Base-by-base conservation (phyloP, 1,140 invertebrate genomes). In the Oedothorax gibbosus region DNA sequence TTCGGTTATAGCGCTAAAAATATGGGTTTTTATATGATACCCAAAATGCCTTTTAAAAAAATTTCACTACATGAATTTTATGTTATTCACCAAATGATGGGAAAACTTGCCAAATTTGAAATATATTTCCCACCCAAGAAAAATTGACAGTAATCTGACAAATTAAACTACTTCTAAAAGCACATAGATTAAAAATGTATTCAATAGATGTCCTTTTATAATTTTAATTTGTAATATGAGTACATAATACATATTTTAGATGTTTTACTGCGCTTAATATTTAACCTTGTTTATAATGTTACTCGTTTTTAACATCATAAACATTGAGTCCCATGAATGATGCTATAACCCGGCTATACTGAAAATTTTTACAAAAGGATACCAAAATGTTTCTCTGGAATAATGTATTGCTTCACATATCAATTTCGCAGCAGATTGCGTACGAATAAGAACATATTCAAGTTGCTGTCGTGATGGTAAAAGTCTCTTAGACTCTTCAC, bases 311-410 rank as follows among this genome's bases (percentile, higher is more conserved):
- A 62, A 62, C 1, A 3, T 15, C 12, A 62, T 62, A 15, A 18
- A 62, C 57, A 15, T 15, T 62, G 1, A 62, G 57, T 35, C 35
- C 35, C 35, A 3, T 6, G 57, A 62, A 12, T 15, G 57, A 62
- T 1, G 6, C 1, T 2, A 62, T 62, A 62, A 15, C 6, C 18
- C 18, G 12, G 12, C 18, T 6, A 62, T 62, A 62, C 18, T 62
- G 18, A 2, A 12, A 2, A 12, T 62, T 62, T 62, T 62, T 35
- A 35, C 1, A 56, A 35, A 72, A 64, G 18, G 54, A 68, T 84
- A 84, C 82, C 53, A 68, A 50, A 84, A 84, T 68, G 82, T 68
- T 77, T 84, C 82, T 69, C 64, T 77, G 14, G 73, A 68, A 18
- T 84, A 84, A 15, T 57, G 60, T 5, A 84, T 18, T 49, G 62